Base-by-base conservation (phyloP, 92 coral and sea anemone genomes). In the Parazoanthus atlanticus region DNA sequence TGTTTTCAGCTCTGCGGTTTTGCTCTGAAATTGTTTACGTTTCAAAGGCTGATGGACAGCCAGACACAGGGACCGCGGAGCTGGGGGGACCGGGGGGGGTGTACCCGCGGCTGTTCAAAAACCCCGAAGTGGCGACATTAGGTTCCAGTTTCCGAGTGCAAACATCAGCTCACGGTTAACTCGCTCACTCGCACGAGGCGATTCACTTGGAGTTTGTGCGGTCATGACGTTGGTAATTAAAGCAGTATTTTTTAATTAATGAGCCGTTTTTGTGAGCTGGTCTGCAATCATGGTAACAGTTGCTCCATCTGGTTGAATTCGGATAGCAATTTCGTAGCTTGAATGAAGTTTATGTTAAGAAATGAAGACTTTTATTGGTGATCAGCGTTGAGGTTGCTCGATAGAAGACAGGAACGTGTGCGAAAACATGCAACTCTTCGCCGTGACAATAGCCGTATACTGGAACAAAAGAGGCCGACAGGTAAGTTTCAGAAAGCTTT, bases 271-370 rank as follows among this genome's bases (percentile, higher is more conserved):
- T 21, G 1, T 74, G 47, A 74, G 78, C 78, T 74, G 38, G 38
- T 74, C 78, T 74, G 78, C 78, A 74, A 30, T 30, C 30, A 28
- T 74, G 30, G 38, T 74, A 74, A 74, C 78, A 74, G 78, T 74
- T 74, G 78, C 30, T 74, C 9, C 32, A 74, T 28, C 32, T 74
- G 78, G 78, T 74, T 74, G 78, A 74, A 74, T 74, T 74, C 78
- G 78, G 78, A 74, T 74, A 74, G 78, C 47, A 74, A 33, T 74
- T 74, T 74, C 78, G 78, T 74, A 74, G 78, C 78, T 74, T 74
- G 5, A 74, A 74, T 74, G 29, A 29, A 15, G 78, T 74, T 74
- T 74, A 8, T 36, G 78, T 30, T 74, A 74, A 32, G 78, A 74
- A 74, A 32, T 30, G 78, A 74, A 30, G 78, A 74, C 38, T 32